A percentile compares a stretch with the other conserved stretches of the same genome.
phyloP scores from a whole-genome alignment of 2,113 vertebrate species.

The Poeciliopsis turrubarensis region DNA sequence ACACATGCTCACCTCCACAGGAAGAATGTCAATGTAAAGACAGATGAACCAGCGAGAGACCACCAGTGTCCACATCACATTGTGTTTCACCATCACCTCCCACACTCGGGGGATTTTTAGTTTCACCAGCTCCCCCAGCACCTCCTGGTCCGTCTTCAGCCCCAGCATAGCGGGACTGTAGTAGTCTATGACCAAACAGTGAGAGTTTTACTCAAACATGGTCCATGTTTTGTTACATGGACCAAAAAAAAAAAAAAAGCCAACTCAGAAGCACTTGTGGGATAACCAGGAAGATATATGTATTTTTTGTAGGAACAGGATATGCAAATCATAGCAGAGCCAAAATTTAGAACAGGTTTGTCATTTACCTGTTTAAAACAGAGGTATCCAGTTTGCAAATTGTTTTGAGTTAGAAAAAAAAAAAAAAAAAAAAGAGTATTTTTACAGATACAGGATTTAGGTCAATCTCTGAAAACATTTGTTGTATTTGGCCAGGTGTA shows the following conservation, averaged over 20 bases:
- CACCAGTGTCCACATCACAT: slow-evolving; percentile 91
- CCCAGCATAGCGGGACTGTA: slow-evolving; percentile 93
- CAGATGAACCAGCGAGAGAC: slow-evolving; percentile 98
- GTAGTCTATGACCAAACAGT: slow-evolving; percentile 81
- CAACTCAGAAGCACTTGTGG: too few relatives aligned
- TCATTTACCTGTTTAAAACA: not conserved
- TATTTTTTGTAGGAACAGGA: too few relatives aligned
- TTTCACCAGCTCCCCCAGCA: slow-evolving; percentile 91
- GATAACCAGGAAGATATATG: too few relatives aligned
- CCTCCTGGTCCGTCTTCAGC: slow-evolving; percentile 93
- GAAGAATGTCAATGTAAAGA: slow-evolving; percentile 92
- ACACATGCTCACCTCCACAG: slow-evolving; percentile 86
- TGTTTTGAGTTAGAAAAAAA: not conserved
- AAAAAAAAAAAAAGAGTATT: not conserved
- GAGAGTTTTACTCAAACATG: not conserved
- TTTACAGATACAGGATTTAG: not conserved
- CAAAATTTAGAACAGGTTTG: not conserved
- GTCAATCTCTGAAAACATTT: not conserved
- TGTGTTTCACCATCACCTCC: slow-evolving; percentile 85
- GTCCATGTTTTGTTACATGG: too few relatives aligned
- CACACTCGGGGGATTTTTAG: slow-evolving; percentile 87
- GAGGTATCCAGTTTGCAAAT: not conserved
- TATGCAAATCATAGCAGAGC: not conserved
- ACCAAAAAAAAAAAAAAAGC: too few relatives aligned
- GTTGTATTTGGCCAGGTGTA: not conserved